Evolutionary conservation across 1,140 invertebrate species (phyloP), one percentile per base, ranked within the genome.

Genomic region (Schlechtendalia chinensis): DNA sequence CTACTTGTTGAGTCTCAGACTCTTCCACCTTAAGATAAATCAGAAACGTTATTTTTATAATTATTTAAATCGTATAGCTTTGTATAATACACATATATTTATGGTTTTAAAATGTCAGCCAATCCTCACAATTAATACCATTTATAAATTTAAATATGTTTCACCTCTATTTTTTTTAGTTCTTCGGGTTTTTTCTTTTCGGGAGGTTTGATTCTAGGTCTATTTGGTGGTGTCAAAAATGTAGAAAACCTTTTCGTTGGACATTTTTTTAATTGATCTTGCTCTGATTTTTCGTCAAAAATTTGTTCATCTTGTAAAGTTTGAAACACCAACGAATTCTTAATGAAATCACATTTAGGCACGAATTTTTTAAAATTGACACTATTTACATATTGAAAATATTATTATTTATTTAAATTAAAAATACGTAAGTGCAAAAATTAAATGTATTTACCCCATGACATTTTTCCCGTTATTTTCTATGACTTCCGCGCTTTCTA

Each of bases 361-460:
- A 89, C 89, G 56, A 91, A 88, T 83, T 90, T 90, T 72, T 91
- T 89, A 84, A 91, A 90, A 85, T 92, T 91, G 8, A 90, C 89
- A 75, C 90, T 91, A 84, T 24, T 27, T 29, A 39, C 39, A 24
- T 27, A 50, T 47, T 50, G 22, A 22, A 59, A 22, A 24, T 77
- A 32, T 45, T 12, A 22, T 47, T n/a, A 47, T 71, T 47, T 58
- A 45, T 61, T 77, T n/a, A 5, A 32, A 81, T 71, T 81, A 27
- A 61, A 54, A 77, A 67, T 27, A 29, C 32, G 3, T 4, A 39
- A 39, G 32, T 39, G 32, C 3, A 39, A 39, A 39, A 8, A 39
- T 39, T 50, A 17, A 16, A 47, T 79, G 39, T 45, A 83, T 85
- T 86, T 86, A 92, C 91, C 91, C 91, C 82, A 91, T 86, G 39